Conservation (phyloP, 1,140 invertebrate genomes). For the Megathymus violae region DNA sequence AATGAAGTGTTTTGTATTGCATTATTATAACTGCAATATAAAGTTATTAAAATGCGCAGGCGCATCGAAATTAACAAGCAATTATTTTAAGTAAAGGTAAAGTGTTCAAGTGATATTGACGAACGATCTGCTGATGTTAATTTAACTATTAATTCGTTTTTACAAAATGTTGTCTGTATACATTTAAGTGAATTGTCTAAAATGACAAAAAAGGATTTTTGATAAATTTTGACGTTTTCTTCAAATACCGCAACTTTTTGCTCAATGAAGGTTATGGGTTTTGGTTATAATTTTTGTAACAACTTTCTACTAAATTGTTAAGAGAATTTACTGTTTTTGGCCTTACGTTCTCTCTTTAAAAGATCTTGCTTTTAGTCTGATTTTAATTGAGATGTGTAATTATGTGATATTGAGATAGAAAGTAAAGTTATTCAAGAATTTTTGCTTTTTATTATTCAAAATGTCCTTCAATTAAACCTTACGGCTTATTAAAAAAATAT, state of each 20-base stretch:
- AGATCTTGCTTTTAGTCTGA: conserved; percentile 48
- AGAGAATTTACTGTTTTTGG: conserved; percentile 11
- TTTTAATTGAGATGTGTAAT: conserved; percentile 69
- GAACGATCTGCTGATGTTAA: conserved; percentile 64
- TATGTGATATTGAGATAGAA: conserved; percentile 65
- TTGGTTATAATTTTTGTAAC: conserved; percentile 27
- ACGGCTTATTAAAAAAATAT: conserved; percentile 31
- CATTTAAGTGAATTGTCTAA: conserved; percentile 60
- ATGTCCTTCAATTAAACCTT: conserved; percentile 44
- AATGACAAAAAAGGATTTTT: conserved; percentile 62
- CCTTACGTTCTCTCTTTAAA: conserved; percentile 34
- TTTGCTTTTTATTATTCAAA: conserved; percentile 61
- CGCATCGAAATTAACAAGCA: conserved; percentile 9
- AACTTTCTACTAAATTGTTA: conserved; percentile 27
- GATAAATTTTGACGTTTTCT: conserved; percentile 46
- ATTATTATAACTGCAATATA: background rate
- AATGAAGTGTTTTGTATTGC: background rate
- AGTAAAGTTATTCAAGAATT: conserved; percentile 69
- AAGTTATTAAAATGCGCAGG: conserved; percentile 14
- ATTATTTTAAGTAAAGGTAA: conserved; percentile 26
- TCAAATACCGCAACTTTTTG: conserved; percentile 71
- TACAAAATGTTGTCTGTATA: conserved; percentile 47
- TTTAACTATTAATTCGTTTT: conserved; percentile 57
- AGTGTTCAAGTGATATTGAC: conserved; percentile 29
- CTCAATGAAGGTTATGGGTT: conserved; percentile 55